Base-by-base conservation (phyloP, 2,797 vertebrate species). In the Hephaestus fuliginosus region DNA sequence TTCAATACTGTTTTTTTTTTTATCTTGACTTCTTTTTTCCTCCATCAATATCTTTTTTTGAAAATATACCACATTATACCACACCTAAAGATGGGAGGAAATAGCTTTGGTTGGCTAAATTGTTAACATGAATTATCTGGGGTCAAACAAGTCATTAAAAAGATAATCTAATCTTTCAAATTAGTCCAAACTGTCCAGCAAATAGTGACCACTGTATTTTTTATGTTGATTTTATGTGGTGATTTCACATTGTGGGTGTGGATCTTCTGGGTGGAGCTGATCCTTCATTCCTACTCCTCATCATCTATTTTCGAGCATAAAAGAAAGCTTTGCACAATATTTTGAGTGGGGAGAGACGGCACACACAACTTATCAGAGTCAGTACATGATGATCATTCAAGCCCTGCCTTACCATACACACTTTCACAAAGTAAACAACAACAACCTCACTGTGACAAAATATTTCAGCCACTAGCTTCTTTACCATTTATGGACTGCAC, bases 401-500 rank as follows among this genome's bases (percentile, higher is more conserved):
- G 49, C 13, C 36, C 33, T 41, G 30, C 20, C 11, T 64, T 46
- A 33, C 3, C 58, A 48, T 7, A 4, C 46, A 56, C 4, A 18
- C 6, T 62, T 62, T 53, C 39, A 67, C 33, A 48, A 66, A 64
- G 53, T 10, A 77, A 41, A 33, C 30, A 64, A 44, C 66, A 48
- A 60, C 43, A 70, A 62, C 55, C 63, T 58, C 51, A 46, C 22
- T 8, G 57, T 69, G 30, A 67, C 43, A 61, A 52, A 76, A 55
- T n/a, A 55, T 20, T 39, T 51, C 71, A 46, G 53, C 30, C 12
- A 58, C 72, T 46, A n/a, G 48, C 58, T 60, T 68, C 67, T 80
- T 80, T 20, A 60, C n/a, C 53, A 18, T 56, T 33, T 73, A 61
- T 53, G 60, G 2, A n/a, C 51, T 74, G 52, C 65, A 73, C 28